Evolutionary conservation across 2,888 invertebrate species (phyloP), one percentile per base, ranked within the genome.

Genomic region (Ormyrus nitidulus): DNA sequence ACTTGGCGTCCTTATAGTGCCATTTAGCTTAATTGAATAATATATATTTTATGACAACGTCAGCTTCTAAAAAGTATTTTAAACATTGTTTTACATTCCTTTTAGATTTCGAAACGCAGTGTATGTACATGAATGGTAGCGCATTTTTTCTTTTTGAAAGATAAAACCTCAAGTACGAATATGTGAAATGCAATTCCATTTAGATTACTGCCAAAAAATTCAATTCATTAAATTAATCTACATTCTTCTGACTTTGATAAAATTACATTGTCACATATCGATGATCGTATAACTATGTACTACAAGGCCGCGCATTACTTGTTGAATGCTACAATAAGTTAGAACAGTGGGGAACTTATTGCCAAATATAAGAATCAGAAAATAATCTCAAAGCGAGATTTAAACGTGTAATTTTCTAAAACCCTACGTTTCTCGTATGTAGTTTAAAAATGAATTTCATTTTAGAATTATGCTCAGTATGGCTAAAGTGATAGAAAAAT

Each of bases 291-390:
- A 70, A 62, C 54, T 56, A n/a, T n/a, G n/a, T n/a, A 77, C 56
- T 7, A 46, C 62, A 77, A 77, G 76, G 76, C 76, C 69, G 76
- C 69, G n/a, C 49, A 69, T 70, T 77, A 77, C 49, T 77, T 70
- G 48, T 70, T 49, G 56, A 62, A 56, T 10, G 56, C n/a, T 70
- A 44, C 19, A 62, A 76, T 69, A 69, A 53, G 59, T 64, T 77
- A 70, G 56, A 34, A 77, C 54, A 62, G 46, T 44, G 34, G 56
- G 8, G 7, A 70, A 53, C 64, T 68, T 61, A 54, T 72, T 71
- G 51, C 11, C 53, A 51, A 49, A 59, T 72, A 66, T 65, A 77
- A 77, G 53, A 77, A 48, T 77, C 72, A 71, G 53, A 77, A 77
- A 77, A 77, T 72, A 76, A 75, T 70, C 69, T 64, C 62, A 48